A percentile compares a stretch with the other conserved stretches of the same genome.
Conservation (phyloP, 2,888 invertebrate species). For the Subacronicta megacephala region DNA sequence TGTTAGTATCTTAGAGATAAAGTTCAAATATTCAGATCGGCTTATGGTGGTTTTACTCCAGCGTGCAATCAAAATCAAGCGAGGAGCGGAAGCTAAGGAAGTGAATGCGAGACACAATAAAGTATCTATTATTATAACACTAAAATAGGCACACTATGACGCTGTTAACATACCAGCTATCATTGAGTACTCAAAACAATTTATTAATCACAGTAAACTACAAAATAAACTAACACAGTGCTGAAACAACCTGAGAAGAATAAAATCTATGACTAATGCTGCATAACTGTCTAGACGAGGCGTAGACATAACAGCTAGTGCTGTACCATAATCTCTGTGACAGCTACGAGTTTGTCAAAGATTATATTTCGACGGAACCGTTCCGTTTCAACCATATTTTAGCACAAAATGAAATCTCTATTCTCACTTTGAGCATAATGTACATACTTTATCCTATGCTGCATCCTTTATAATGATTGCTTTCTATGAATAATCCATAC, state of each 20-base stretch:
- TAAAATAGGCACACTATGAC: too few relatives aligned
- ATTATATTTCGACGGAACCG: background rate
- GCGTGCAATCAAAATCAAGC: too few relatives aligned
- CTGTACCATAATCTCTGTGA: background rate
- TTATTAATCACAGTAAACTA: background rate
- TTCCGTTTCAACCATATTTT: background rate
- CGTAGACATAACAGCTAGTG: constrained; percentile 8
- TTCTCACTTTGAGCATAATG: background rate
- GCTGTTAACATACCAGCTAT: too few relatives aligned
- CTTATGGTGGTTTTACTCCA: too few relatives aligned
- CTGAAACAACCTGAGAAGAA: background rate
- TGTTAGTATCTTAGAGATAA: too few relatives aligned
- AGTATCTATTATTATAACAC: too few relatives aligned
- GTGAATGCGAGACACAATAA: too few relatives aligned
- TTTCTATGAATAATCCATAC: too few relatives aligned
- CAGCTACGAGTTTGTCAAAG: background rate
- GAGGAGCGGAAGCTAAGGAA: too few relatives aligned
- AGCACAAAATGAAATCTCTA: background rate
- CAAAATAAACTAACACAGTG: constrained; percentile 1
- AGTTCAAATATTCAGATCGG: too few relatives aligned
- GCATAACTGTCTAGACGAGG: constrained; percentile 16
- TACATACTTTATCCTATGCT: too few relatives aligned
- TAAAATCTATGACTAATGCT: constrained; percentile 5
- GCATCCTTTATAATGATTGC: background rate
- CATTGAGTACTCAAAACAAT: background rate